Evolutionary conservation across 2,113 vertebrate genomes (phyloP).

Genomic region (Mugil cephalus): DNA sequence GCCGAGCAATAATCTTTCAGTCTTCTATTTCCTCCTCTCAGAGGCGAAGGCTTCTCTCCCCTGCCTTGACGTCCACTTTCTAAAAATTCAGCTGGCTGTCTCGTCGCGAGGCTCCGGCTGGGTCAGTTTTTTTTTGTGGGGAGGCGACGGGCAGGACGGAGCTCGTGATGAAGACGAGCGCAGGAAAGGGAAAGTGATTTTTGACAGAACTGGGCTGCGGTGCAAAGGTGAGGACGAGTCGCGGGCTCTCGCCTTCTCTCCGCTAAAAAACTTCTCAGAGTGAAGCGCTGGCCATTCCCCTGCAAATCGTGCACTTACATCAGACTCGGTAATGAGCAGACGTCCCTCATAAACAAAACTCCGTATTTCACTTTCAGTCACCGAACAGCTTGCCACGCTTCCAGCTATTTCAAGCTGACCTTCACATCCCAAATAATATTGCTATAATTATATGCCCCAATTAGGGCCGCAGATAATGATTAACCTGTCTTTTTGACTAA

Average conservation of each 20-base stretch:
- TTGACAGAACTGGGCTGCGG: slow-evolving; percentile 13
- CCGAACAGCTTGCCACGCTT: background rate
- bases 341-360: slow-evolving; percentile 20
- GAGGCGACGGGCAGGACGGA: background rate
- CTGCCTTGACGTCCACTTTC: slow-evolving; percentile 10
- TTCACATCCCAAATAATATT: background rate
- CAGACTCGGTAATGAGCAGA: slow-evolving; percentile 44
- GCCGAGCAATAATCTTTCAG: slow-evolving; percentile 55
- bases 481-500: background rate
- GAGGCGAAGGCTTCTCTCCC: background rate
- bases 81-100: slow-evolving; percentile 1
- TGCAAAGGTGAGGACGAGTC: slow-evolving; percentile 4
- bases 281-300: slow-evolving; percentile 6
- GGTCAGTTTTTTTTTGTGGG: background rate
- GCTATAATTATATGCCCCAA: background rate
- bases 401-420: slow-evolving; percentile 1
- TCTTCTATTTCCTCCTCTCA: slow-evolving; percentile 55
- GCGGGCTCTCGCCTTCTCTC: background rate
- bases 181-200: background rate
- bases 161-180: background rate
- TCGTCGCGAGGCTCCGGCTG: background rate
- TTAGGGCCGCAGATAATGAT: background rate
- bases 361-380: slow-evolving; percentile 2
- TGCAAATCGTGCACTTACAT: slow-evolving; percentile 39
- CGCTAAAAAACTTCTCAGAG: slow-evolving; percentile 31